Conservation (phyloP, 2,797 vertebrate genomes). For the Emys orbicularis region DNA sequence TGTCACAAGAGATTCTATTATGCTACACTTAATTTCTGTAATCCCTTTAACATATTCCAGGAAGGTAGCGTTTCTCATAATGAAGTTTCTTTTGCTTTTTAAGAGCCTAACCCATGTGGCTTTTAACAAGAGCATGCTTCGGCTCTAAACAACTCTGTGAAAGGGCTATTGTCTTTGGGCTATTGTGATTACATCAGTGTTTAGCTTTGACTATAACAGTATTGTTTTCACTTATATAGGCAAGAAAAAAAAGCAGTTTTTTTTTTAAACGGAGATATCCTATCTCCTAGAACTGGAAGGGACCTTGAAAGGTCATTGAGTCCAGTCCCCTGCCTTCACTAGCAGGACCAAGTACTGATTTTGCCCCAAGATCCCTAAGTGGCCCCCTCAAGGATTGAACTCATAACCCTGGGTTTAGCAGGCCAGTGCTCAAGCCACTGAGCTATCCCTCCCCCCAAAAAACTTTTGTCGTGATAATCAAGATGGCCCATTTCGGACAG, state of each 20-base stretch:
- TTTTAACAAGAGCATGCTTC: slow-evolving; percentile 4
- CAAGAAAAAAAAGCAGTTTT: background rate
- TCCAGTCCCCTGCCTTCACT: too few relatives aligned
- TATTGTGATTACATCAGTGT: slow-evolving; percentile 2
- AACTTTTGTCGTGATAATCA: too few relatives aligned
- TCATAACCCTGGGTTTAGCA: too few relatives aligned
- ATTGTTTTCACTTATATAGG: background rate
- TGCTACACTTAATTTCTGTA: background rate
- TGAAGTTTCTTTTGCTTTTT: background rate
- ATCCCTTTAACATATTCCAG: background rate
- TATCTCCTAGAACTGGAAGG: too few relatives aligned
- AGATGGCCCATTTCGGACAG: too few relatives aligned
- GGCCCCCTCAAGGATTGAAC: too few relatives aligned
- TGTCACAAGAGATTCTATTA: slow-evolving; percentile 8
- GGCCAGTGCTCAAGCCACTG: too few relatives aligned
- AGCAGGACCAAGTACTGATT: too few relatives aligned
- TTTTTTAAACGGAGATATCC: too few relatives aligned
- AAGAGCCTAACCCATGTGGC: background rate
- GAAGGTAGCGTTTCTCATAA: slow-evolving; percentile 17
- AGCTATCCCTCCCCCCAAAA: too few relatives aligned
- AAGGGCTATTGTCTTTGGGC: background rate
- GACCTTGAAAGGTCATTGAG: too few relatives aligned
- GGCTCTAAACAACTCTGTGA: background rate
- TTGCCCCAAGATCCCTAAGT: too few relatives aligned
- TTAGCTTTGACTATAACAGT: slow-evolving; percentile 2